Evolutionary conservation across 1,140 invertebrate species (phyloP).

Genomic region (Tetragnatha versicolor): DNA sequence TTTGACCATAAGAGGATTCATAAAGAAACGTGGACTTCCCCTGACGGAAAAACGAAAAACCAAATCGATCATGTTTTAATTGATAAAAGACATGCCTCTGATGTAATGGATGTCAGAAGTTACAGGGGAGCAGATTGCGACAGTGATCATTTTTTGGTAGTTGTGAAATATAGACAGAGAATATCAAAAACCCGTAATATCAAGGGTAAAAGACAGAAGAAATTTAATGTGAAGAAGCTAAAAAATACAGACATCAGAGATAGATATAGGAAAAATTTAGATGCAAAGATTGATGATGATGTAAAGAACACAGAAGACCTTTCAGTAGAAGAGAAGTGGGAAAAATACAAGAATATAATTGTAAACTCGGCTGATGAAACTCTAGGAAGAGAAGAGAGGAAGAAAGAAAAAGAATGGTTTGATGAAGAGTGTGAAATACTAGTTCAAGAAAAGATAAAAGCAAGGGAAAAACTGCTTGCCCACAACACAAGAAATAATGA

Average conservation of each 20-base stretch:
- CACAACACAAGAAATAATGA: conserved; percentile 1
- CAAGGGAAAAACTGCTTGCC: background rate
- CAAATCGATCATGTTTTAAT: conserved; percentile 15
- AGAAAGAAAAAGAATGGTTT: background rate
- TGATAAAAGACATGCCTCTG: conserved; percentile 17
- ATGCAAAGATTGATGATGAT: too few species aligned
- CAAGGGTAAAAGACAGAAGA: conserved; percentile 3
- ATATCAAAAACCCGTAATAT: background rate
- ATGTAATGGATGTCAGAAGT: conserved; percentile 4
- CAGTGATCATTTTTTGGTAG: background rate
- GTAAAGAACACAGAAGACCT: too few species aligned
- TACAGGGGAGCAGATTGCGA: conserved; percentile 6
- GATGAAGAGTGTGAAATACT: conserved; percentile 4
- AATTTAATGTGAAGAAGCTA: background rate
- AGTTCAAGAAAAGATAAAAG: background rate
- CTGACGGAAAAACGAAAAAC: background rate
- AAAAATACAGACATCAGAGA: background rate
- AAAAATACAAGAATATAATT: too few species aligned
- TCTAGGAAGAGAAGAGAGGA: too few species aligned
- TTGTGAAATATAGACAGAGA: conserved; percentile 9
- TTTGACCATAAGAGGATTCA: conserved; percentile 7
- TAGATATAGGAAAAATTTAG: background rate
- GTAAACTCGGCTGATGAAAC: too few species aligned
- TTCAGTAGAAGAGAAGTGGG: too few species aligned
- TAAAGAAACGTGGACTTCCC: conserved; percentile 2